phyloP scores from a whole-genome alignment of 2,888 invertebrate species.

The Adelognathus sp. region DNA sequence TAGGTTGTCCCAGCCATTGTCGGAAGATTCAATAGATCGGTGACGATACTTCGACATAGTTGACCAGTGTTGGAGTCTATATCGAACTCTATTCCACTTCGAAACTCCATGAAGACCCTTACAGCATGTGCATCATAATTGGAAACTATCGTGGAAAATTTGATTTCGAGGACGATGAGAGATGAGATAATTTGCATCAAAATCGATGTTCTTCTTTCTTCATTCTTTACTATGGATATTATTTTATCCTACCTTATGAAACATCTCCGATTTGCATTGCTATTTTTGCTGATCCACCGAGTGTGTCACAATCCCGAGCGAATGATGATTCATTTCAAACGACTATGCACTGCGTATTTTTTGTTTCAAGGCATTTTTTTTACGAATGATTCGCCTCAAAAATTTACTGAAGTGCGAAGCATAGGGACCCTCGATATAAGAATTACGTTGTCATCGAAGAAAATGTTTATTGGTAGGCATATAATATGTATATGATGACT shows the following conservation, averaged over 20 bases:
- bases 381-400: no score
- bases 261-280: no score
- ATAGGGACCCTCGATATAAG: not conserved
- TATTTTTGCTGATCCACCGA: no score
- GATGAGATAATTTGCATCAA: no score
- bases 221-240: no score
- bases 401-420: not conserved
- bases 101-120: not conserved
- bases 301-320: no score
- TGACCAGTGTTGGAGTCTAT: not conserved
- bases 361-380: no score
- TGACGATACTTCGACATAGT: not conserved
- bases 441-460: conserved; percentile 37
- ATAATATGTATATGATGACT: conserved; percentile 41
- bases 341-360: no score
- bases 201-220: not conserved
- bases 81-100: not conserved
- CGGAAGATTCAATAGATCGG: conserved; percentile 19
- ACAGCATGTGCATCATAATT: not conserved
- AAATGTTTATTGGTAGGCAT: conserved; percentile 50
- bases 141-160: not conserved
- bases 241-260: no score
- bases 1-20: conserved; percentile 31
- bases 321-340: no score
- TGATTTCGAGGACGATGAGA: not conserved